Conservation (phyloP, 2,113 vertebrate species). For the Labeo catla region DNA sequence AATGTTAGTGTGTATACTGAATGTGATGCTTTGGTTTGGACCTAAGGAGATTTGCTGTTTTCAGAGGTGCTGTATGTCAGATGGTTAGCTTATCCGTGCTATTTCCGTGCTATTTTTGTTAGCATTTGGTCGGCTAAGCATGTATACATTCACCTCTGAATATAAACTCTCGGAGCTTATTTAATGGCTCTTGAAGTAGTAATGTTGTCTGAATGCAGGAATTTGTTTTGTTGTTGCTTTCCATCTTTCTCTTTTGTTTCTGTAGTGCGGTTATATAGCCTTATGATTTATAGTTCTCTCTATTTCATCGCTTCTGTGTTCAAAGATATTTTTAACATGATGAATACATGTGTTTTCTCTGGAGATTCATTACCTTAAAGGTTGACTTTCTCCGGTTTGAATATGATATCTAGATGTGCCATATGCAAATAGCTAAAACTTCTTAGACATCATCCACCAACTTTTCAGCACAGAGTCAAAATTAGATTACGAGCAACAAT, state of each 20-base stretch:
- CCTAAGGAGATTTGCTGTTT: not conserved
- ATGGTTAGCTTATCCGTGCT: not conserved
- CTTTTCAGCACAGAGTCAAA: constrained; percentile 63
- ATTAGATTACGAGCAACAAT: constrained; percentile 73
- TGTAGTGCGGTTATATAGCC: not conserved
- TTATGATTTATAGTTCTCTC: not conserved
- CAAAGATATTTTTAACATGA: not conserved
- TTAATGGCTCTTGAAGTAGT: not conserved
- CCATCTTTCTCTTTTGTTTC: not conserved
- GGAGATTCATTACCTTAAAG: not conserved
- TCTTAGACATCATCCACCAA: constrained; percentile 34
- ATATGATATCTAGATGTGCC: not conserved
- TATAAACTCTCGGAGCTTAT: not conserved
- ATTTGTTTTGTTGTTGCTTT: not conserved
- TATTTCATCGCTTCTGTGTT: not conserved
- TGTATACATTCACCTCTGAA: not conserved
- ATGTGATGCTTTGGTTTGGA: not conserved
- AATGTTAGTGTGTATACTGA: not conserved
- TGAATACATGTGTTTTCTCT: not conserved
- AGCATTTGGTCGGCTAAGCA: not conserved
- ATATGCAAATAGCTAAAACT: constrained; percentile 18
- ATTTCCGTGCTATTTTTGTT: not conserved
- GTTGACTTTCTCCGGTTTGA: not conserved
- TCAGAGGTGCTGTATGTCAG: not conserved
- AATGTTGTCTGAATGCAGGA: not conserved